Conservation (phyloP, 2,797 vertebrate species). For the Notolabrus celidotus region DNA sequence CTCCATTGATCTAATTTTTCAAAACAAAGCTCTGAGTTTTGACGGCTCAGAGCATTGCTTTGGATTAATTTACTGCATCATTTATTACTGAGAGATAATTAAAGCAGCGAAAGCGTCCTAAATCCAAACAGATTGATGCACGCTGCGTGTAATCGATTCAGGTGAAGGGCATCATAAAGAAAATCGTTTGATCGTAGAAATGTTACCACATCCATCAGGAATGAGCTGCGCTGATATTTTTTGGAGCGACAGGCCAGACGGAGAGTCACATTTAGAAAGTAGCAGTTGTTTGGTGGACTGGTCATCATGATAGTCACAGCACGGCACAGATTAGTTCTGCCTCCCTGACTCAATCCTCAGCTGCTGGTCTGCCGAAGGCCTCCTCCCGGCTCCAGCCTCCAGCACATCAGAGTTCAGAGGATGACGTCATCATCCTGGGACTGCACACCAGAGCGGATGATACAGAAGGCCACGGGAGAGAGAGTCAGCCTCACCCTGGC, state of each 20-base stretch:
- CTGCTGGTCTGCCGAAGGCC: constrained; percentile 1
- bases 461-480: constrained; percentile 1
- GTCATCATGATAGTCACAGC: constrained; percentile 5
- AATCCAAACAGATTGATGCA: constrained; percentile 42
- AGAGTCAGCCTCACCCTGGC: constrained; percentile 11
- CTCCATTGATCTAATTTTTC: constrained; percentile 1
- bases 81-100: constrained; percentile 49
- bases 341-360: constrained; percentile 35
- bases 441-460: constrained; percentile 20
- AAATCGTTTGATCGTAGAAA: constrained; percentile 54
- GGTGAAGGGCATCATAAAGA: constrained; percentile 35
- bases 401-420: constrained; percentile 10
- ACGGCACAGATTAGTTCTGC: constrained; percentile 22
- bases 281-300: constrained; percentile 9
- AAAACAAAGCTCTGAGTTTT: constrained; percentile 15
- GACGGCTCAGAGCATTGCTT: constrained; percentile 38
- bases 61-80: constrained; percentile 33
- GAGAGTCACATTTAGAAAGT: constrained; percentile 3
- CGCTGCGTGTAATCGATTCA: constrained; percentile 41
- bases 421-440: constrained; percentile 27
- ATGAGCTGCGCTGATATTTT: not conserved
- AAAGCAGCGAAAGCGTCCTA: constrained; percentile 22
- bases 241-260: not conserved
- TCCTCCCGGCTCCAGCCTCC: constrained; percentile 17
- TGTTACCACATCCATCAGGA: constrained; percentile 13